These are phyloP conservation scores for Synanthedon andrenaeformis DNA, from an alignment of 2,888 invertebrate genomes.

Conservation along the genomic window DNA sequence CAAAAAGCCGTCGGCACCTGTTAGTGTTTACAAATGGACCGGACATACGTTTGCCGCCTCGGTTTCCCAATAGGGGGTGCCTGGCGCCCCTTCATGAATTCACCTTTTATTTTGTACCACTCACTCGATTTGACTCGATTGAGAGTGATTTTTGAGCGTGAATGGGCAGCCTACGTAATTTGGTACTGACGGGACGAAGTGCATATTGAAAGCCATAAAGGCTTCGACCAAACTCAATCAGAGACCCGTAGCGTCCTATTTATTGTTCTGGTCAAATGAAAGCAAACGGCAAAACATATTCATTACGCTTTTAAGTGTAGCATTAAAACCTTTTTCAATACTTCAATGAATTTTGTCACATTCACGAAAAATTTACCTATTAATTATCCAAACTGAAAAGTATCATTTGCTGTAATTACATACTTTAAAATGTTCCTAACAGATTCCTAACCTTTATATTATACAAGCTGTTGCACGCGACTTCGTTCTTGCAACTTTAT, in stretches of 20 bases:
- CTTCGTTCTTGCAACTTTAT: no score
- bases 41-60: conserved; percentile 63
- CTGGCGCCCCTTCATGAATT: conserved; percentile 57
- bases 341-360: no score
- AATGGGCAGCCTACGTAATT: conserved; percentile 64
- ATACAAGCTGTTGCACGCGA: no score
- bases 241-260: conserved; percentile 23
- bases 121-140: conserved; percentile 45
- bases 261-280: conserved; percentile 16
- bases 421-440: no score
- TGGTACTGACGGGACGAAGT: conserved; percentile 62
- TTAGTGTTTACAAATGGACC: conserved; percentile 64
- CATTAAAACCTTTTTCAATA: no score
- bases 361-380: no score
- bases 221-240: conserved; percentile 58
- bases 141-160: conserved; percentile 67
- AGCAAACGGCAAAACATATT: background rate
- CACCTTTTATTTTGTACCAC: conserved; percentile 67
- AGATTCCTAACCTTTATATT: no score
- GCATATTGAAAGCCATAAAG: conserved; percentile 63
- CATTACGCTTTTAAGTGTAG: background rate
- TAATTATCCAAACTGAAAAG: no score
- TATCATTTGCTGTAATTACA: no score
- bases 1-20: conserved; percentile 58
- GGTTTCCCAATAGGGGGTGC: conserved; percentile 46